A percentile compares a stretch with the other conserved stretches of the same genome.
Evolutionary conservation across 2,888 invertebrate genomes (phyloP).

Genomic region (Himalopsyche anomala): DNA sequence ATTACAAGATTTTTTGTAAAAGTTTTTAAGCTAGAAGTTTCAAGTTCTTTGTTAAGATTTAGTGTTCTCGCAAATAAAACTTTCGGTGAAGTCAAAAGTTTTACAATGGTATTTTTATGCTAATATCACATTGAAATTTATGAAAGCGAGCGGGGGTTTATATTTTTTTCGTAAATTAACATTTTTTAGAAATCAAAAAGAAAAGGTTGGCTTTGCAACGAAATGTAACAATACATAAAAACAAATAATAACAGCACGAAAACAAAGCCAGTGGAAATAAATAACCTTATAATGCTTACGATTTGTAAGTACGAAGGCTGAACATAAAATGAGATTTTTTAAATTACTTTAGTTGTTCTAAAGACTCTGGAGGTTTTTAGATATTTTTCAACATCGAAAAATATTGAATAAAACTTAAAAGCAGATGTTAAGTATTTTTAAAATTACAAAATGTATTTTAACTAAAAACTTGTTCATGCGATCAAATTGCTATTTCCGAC

Average conservation of each 20-base stretch:
- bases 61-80: slow-evolving; percentile 35
- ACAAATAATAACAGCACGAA: slow-evolving; percentile 33
- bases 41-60: slow-evolving; percentile 19
- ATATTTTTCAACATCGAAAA: not conserved
- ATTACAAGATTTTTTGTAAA: not conserved
- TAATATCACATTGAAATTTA: slow-evolving; percentile 41
- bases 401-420: not conserved
- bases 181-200: slow-evolving; percentile 39
- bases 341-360: slow-evolving; percentile 17
- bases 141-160: slow-evolving; percentile 5
- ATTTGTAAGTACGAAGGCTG: not conserved
- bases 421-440: no score
- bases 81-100: slow-evolving; percentile 47
- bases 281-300: slow-evolving; percentile 33
- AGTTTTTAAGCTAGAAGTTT: not conserved
- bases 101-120: slow-evolving; percentile 53
- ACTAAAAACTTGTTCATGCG: no score
- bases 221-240: slow-evolving; percentile 27
- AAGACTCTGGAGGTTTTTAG: not conserved
- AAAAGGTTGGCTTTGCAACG: not conserved
- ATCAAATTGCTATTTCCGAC: no score
- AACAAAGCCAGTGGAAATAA: slow-evolving; percentile 10
- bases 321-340: not conserved
- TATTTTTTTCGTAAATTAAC: not conserved
- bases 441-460: no score